A percentile compares a stretch with the other conserved stretches of the same genome.
phyloP scores from a whole-genome alignment of 2,888 invertebrate species.

The Stenolophus ochropezus region DNA sequence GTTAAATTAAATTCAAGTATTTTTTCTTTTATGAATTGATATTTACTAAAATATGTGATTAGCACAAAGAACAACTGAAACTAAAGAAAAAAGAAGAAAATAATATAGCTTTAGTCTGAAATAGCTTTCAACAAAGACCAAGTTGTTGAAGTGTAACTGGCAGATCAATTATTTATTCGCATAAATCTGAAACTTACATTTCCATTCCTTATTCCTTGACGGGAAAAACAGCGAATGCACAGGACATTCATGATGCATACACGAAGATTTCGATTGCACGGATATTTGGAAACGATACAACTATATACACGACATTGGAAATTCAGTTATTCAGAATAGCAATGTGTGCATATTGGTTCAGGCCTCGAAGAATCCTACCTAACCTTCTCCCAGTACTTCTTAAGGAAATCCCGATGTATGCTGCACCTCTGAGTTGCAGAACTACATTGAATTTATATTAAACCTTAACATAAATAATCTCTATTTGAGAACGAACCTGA shows the following conservation, averaged over 20 bases:
- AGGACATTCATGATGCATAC: slow-evolving; percentile 27
- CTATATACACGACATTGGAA: slow-evolving; percentile 28
- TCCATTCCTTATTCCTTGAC: slow-evolving; percentile 2
- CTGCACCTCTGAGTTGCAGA: no score
- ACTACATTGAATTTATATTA: no score
- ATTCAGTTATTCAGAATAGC: slow-evolving; percentile 50
- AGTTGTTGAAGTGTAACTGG: background rate
- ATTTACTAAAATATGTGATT: no score
- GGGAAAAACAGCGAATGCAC: background rate
- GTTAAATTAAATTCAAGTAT: no score
- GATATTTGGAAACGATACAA: slow-evolving; percentile 27
- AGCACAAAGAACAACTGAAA: no score
- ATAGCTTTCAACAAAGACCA: background rate
- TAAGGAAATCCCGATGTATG: background rate
- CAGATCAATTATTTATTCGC: background rate
- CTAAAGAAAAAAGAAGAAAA: background rate
- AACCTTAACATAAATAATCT: no score
- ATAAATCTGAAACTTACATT: background rate
- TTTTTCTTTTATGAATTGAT: no score
- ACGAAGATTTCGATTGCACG: slow-evolving; percentile 24
- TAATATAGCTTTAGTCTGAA: no score
- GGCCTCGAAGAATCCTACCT: background rate
- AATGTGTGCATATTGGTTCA: slow-evolving; percentile 44
- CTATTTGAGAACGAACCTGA: no score
- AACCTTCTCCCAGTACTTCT: background rate